Evolutionary conservation across 2,797 vertebrate genomes (phyloP).

Genomic region (Argya squamiceps): DNA sequence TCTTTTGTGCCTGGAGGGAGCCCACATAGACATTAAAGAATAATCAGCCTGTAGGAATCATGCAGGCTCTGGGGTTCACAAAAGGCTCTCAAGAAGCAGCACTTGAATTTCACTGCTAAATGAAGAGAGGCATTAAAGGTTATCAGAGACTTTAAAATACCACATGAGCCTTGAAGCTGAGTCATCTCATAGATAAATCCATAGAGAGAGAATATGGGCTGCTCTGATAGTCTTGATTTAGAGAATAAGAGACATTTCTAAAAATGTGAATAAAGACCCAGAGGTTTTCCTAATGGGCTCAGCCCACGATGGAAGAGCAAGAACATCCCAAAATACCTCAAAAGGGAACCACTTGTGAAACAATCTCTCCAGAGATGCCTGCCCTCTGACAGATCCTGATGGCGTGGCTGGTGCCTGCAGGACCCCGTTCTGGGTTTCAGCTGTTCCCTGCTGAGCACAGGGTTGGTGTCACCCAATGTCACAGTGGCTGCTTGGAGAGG

Average conservation of each 20-base stretch:
- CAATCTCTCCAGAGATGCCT: neutral
- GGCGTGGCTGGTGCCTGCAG: neutral
- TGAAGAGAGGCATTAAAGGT: neutral
- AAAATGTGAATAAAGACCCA: neutral
- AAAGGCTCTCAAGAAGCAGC: neutral
- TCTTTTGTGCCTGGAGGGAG: neutral
- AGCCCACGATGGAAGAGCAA: accelerated
- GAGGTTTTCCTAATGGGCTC: neutral
- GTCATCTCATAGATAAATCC: neutral
- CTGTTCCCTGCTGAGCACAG: neutral
- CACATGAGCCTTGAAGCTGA: neutral
- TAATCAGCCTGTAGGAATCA: neutral
- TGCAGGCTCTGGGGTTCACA: neutral
- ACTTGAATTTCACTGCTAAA: neutral
- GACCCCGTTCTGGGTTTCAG: neutral
- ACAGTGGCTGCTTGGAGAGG: neutral
- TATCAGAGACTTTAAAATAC: neutral
- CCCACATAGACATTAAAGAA: neutral
- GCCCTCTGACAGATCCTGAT: neutral
- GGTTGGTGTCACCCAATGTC: neutral
- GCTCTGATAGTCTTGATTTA: neutral
- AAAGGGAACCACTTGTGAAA: neutral
- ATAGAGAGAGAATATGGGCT: neutral
- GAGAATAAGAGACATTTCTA: neutral
- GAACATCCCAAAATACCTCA: neutral